These are phyloP conservation scores for Pristionchus exspectatus DNA, from an alignment of 2,888 invertebrate genomes.

Conservation along the genomic window DNA sequence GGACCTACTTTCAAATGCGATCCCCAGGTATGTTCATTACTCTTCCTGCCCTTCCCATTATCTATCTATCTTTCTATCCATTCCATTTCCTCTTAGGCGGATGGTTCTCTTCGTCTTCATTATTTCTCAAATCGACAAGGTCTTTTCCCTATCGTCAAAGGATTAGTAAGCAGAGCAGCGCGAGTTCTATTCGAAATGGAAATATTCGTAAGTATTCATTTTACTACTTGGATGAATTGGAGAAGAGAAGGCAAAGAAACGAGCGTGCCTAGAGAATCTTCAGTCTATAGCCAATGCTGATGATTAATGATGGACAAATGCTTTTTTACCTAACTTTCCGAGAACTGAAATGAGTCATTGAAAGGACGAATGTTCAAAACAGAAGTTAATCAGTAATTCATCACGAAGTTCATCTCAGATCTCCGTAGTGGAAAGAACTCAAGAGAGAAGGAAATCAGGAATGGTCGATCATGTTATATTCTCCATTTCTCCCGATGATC, in stretches of 20 bases:
- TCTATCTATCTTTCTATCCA: neutral
- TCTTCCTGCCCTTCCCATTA: too few relatives aligned
- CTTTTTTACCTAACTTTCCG: neutral
- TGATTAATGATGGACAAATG: neutral
- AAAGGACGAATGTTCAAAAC: neutral
- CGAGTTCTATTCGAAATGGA: conserved; percentile 72
- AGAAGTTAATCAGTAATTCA: conserved; percentile 4
- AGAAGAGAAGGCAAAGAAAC: neutral
- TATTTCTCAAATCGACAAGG: conserved; percentile 75
- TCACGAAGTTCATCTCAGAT: conserved; percentile 58
- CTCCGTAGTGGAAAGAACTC: conserved; percentile 71
- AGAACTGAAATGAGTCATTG: neutral
- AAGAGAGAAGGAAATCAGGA: conserved; percentile 71
- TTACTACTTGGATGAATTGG: neutral
- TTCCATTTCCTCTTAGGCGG: conserved; percentile 17
- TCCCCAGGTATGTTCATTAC: conserved; percentile 46
- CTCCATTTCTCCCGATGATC: conserved; percentile 69
- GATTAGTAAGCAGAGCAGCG: conserved; percentile 69
- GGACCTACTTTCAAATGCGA: conserved; percentile 72
- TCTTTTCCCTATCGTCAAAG: conserved; percentile 74
- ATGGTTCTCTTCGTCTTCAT: conserved; percentile 69
- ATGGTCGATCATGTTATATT: conserved; percentile 75
- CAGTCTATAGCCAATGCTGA: neutral
- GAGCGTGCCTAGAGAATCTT: neutral
- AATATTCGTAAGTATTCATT: conserved; percentile 61